phyloP scores from a whole-genome alignment of 2,888 invertebrate species.

The Agrochola lota region DNA sequence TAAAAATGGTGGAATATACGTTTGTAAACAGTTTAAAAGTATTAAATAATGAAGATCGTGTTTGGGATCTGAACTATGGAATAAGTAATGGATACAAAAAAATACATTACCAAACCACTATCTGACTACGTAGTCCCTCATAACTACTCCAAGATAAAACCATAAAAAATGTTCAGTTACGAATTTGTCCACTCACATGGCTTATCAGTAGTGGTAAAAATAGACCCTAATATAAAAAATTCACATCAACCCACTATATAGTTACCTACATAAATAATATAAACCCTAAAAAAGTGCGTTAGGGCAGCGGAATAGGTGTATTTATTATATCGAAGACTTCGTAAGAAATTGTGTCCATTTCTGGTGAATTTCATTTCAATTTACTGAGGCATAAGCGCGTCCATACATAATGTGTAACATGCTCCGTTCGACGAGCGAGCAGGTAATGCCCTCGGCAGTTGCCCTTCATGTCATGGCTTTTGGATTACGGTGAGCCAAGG shows the following conservation, averaged over 20 bases:
- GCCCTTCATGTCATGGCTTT: constrained; percentile 49
- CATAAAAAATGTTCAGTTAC: constrained; percentile 32
- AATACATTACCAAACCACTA: neutral
- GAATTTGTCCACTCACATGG: constrained; percentile 29
- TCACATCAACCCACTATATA: constrained; percentile 29
- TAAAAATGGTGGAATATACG: no score
- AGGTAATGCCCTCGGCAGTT: constrained; percentile 44
- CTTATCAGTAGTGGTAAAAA: constrained; percentile 47
- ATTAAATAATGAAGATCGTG: no score
- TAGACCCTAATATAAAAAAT: constrained; percentile 51
- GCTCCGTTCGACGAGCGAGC: constrained; percentile 38
- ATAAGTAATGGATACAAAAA: neutral
- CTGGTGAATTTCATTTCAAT: constrained; percentile 51
- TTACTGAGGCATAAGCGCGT: constrained; percentile 20
- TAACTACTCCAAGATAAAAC: constrained; percentile 28
- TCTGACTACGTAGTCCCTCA: constrained; percentile 9
- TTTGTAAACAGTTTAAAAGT: neutral
- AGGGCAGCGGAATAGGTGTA: constrained; percentile 25
- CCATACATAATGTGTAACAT: constrained; percentile 20
- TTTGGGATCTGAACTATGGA: neutral
- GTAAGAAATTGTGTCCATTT: constrained; percentile 54
- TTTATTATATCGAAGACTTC: constrained; percentile 39
- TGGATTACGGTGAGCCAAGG: constrained; percentile 54
- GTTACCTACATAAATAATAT: constrained; percentile 22
- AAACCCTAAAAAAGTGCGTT: constrained; percentile 23